A percentile compares a stretch with the other conserved stretches of the same genome.
Evolutionary conservation across 2,113 vertebrate genomes (phyloP).

Genomic region (Fregata magnificens): DNA sequence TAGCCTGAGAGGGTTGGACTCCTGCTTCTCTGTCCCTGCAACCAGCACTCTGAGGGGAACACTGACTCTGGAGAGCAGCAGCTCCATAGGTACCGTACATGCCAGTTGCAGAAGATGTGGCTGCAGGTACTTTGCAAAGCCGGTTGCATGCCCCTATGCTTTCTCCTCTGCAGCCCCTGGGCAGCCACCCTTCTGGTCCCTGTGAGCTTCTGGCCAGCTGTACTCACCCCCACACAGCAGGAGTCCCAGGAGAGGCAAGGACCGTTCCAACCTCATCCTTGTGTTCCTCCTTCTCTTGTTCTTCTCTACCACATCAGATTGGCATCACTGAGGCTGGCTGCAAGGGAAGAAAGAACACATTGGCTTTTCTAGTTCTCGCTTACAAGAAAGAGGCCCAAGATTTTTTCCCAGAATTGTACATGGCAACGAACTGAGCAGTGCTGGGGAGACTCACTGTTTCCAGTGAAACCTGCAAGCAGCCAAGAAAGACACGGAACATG

Average conservation of each 20-base stretch:
- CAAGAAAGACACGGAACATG: not conserved
- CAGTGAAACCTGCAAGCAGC: not conserved
- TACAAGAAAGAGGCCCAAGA: not conserved
- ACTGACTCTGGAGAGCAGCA: not conserved
- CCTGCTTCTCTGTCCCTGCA: not conserved
- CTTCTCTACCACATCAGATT: not conserved
- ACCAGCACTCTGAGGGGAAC: not conserved
- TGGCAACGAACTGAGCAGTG: accelerated
- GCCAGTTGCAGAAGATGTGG: not conserved
- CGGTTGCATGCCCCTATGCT: accelerated
- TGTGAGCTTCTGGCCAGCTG: not conserved
- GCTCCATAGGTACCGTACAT: accelerated
- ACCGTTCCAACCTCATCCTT: not conserved
- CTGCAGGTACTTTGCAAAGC: not conserved
- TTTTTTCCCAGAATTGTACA: not conserved
- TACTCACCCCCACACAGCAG: slow-evolving; percentile 45
- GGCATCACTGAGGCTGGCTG: not conserved
- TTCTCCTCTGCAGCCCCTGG: not conserved
- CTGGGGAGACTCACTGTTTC: not conserved
- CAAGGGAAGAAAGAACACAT: not conserved
- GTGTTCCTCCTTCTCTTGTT: not conserved
- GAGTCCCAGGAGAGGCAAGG: not conserved
- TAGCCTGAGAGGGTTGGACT: not conserved
- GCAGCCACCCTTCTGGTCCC: not conserved
- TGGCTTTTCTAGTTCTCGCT: not conserved